phyloP scores from a whole-genome alignment of 2,113 vertebrate species.

The Chlamydotis undulata region DNA sequence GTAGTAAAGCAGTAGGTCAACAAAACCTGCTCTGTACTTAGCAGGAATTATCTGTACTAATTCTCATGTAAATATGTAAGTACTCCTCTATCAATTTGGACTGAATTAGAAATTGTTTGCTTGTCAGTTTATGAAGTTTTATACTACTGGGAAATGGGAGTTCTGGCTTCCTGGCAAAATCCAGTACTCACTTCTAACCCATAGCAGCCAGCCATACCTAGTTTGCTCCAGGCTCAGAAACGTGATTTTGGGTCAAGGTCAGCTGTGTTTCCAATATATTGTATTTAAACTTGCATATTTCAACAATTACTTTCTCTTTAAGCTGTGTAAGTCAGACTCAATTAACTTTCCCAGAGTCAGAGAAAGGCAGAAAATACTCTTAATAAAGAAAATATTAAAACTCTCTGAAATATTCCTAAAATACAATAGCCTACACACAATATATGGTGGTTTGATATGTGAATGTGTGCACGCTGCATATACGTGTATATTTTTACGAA shows the following conservation, averaged over 20 bases:
- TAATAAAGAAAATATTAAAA: background rate
- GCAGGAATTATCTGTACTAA: background rate
- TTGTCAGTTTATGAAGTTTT: background rate
- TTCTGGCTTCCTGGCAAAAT: background rate
- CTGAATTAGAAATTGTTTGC: background rate
- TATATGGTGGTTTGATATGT: background rate
- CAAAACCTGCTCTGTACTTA: background rate
- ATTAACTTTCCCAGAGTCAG: background rate
- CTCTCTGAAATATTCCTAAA: background rate
- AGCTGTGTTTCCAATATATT: background rate
- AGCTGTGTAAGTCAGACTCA: background rate
- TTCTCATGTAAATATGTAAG: background rate
- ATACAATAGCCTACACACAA: background rate
- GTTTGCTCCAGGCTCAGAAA: background rate
- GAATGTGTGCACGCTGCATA: background rate
- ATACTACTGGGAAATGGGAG: background rate
- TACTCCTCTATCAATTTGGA: background rate
- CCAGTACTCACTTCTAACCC: background rate
- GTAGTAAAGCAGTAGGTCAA: background rate
- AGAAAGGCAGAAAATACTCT: background rate
- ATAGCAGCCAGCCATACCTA: background rate
- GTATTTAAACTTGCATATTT: background rate
- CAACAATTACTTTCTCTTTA: background rate
- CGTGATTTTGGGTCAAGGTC: background rate
- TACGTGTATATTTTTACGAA: background rate